phyloP scores from a whole-genome alignment of 2,888 invertebrate species.

The Hetaerina titia region DNA sequence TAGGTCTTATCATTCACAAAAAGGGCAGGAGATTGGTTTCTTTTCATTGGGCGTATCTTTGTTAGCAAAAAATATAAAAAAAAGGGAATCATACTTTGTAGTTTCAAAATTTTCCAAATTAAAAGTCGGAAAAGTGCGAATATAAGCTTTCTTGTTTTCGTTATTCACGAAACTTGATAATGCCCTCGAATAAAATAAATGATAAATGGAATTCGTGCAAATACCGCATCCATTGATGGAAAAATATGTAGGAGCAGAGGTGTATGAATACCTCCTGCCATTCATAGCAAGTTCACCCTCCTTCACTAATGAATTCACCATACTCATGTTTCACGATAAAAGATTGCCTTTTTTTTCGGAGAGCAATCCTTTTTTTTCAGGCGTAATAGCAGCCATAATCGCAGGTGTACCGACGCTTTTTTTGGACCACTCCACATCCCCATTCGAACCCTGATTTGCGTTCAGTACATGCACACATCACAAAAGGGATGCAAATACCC shows the following conservation, averaged over 20 bases:
- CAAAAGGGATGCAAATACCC: slow-evolving; percentile 51
- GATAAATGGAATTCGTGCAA: too few species aligned
- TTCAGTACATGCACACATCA: slow-evolving; percentile 26
- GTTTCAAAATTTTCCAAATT: background rate
- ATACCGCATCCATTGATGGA: too few species aligned
- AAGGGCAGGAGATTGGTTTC: background rate
- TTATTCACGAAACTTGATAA: too few species aligned
- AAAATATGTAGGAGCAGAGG: too few species aligned
- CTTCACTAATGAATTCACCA: background rate
- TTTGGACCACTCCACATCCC: background rate
- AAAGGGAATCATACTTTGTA: background rate
- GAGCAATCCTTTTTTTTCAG: background rate
- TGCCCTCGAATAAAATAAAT: too few species aligned
- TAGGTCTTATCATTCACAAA: background rate
- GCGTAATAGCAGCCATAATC: background rate
- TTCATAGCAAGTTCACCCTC: background rate
- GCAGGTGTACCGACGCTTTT: slow-evolving; percentile 39
- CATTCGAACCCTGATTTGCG: background rate
- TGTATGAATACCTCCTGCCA: too few species aligned
- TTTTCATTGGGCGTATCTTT: background rate
- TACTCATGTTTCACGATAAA: background rate
- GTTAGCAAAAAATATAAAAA: background rate
- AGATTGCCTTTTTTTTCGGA: background rate
- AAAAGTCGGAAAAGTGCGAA: background rate
- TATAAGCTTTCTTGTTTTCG: background rate